A percentile compares a stretch with the other conserved stretches of the same genome.
Evolutionary conservation across 2,888 invertebrate genomes (phyloP).

Genomic region (Octonoba sinensis): DNA sequence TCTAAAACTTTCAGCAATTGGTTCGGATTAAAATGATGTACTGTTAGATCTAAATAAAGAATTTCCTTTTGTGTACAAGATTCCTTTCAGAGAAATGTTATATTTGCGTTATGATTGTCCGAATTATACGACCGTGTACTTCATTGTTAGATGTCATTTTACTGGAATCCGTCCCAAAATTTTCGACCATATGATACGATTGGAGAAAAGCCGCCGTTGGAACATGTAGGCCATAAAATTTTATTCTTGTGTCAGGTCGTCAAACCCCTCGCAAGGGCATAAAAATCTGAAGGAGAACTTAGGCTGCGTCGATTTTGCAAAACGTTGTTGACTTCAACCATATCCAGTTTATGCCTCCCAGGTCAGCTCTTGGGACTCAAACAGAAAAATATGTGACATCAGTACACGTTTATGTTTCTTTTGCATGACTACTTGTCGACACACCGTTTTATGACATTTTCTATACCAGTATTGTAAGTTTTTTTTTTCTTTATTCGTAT

Average conservation of each 20-base stretch:
- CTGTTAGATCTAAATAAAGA: no score
- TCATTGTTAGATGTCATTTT: slow-evolving; percentile 38
- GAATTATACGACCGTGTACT: slow-evolving; percentile 43
- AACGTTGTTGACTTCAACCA: slow-evolving; percentile 45
- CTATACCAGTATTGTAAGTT: no score
- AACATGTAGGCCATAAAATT: slow-evolving; percentile 51
- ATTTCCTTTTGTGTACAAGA: neutral
- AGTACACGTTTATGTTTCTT: slow-evolving; percentile 44
- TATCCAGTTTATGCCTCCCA: slow-evolving; percentile 45
- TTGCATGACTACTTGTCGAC: slow-evolving; percentile 41
- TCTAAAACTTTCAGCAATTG: slow-evolving; percentile 1
- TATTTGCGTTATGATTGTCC: slow-evolving; percentile 10
- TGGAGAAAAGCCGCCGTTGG: slow-evolving; percentile 40
- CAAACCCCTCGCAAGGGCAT: slow-evolving; percentile 44
- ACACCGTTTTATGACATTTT: slow-evolving; percentile 31
- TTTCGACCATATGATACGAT: slow-evolving; percentile 48
- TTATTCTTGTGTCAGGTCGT: slow-evolving; percentile 58
- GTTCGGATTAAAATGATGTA: no score
- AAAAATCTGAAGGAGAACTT: slow-evolving; percentile 49
- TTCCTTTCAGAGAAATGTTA: slow-evolving; percentile 20
- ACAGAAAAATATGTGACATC: slow-evolving; percentile 19
- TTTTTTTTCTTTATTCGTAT: no score
- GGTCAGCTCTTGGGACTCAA: slow-evolving; percentile 11
- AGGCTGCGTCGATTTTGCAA: slow-evolving; percentile 37
- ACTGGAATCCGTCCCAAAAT: slow-evolving; percentile 28